These are phyloP conservation scores for Drosophila triauraria DNA, from an alignment of 1,140 invertebrate genomes.

Conservation along the genomic window DNA sequence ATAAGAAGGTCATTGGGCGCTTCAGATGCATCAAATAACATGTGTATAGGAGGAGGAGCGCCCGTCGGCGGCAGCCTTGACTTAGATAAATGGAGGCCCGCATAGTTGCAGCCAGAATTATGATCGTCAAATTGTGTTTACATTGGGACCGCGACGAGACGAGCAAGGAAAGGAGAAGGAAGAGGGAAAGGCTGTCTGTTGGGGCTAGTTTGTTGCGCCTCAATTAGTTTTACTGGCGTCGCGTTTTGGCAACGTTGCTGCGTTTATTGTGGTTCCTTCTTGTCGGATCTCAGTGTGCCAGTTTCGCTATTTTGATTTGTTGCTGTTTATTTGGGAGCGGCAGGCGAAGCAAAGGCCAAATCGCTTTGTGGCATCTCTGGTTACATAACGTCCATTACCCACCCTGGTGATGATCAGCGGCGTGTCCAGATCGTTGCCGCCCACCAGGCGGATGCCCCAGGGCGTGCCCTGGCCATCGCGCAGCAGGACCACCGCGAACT, in stretches of 20 bases:
- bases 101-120: constrained; percentile 53
- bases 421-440: constrained; percentile 94
- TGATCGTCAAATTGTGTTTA: constrained; percentile 63
- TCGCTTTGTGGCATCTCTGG: constrained; percentile 53
- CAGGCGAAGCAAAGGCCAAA: constrained; percentile 67
- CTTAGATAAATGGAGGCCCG: constrained; percentile 20
- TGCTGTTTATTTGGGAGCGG: constrained; percentile 61
- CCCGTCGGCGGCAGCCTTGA: constrained; percentile 10
- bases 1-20: constrained; percentile 24
- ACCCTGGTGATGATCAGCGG: constrained; percentile 96
- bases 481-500: constrained; percentile 90
- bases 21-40: constrained; percentile 6
- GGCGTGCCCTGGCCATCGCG: constrained; percentile 91
- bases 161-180: neutral
- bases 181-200: constrained; percentile 1
- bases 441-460: constrained; percentile 96
- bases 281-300: constrained; percentile 37
- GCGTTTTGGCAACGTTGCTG: constrained; percentile 42
- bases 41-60: neutral
- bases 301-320: constrained; percentile 76
- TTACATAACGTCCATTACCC: constrained; percentile 63
- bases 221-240: constrained; percentile 80
- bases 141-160: constrained; percentile 22
- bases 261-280: constrained; percentile 25
- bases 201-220: constrained; percentile 61